Conservation (phyloP, 1,140 invertebrate genomes). For the Magallana ariakensis region DNA sequence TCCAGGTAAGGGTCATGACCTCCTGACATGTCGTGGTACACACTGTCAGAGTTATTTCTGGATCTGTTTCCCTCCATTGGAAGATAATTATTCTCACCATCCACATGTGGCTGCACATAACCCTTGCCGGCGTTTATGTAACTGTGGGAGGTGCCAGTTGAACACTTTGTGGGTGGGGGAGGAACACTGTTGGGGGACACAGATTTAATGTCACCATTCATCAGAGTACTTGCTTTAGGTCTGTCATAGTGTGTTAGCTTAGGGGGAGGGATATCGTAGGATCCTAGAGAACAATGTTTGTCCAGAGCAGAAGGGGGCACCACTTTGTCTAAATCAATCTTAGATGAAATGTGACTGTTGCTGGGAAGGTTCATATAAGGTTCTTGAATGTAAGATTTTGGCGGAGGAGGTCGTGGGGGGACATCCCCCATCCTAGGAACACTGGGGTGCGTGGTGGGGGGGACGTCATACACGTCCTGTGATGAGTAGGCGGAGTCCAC, state of each 20-base stretch:
- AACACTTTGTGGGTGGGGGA: constrained; percentile 53
- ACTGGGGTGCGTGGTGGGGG: constrained; percentile 55
- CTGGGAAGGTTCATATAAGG: constrained; percentile 72
- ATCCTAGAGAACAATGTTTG: constrained; percentile 20
- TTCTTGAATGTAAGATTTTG: constrained; percentile 62
- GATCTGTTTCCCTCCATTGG: constrained; percentile 53
- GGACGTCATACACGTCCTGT: constrained; percentile 67
- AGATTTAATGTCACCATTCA: constrained; percentile 24
- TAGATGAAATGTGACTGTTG: constrained; percentile 60
- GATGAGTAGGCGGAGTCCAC: constrained; percentile 62
- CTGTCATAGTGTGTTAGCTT: constrained; percentile 52
- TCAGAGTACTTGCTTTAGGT: constrained; percentile 41
- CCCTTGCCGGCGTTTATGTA: constrained; percentile 60
- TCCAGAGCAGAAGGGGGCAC: constrained; percentile 51
- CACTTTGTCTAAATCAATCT: constrained; percentile 60
- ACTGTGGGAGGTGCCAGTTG: constrained; percentile 40
- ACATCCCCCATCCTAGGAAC: constrained; percentile 58
- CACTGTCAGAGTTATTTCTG: constrained; percentile 21
- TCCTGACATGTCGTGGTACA: constrained; percentile 34
- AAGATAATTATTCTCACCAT: constrained; percentile 55
- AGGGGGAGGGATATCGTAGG: constrained; percentile 64
- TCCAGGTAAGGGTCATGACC: constrained; percentile 48
- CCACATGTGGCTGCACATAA: constrained; percentile 32
- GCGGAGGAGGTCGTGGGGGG: constrained; percentile 64
- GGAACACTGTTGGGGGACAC: constrained; percentile 29